phyloP scores from a whole-genome alignment of 2,888 invertebrate genomes.

The Chaitophorus viminalis region DNA sequence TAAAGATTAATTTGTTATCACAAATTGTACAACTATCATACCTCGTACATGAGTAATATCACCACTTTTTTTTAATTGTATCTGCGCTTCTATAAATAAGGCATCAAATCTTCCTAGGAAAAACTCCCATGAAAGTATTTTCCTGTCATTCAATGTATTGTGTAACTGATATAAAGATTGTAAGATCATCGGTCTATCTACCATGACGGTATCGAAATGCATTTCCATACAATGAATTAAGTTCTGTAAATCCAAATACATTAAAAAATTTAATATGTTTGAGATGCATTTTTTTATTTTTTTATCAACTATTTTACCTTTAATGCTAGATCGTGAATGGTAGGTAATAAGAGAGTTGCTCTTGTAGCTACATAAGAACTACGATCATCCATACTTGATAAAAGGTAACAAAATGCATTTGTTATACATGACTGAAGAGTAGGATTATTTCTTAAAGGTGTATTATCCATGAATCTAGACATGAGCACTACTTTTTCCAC shows the following conservation, averaged over 20 bases:
- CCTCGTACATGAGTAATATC: slow-evolving; percentile 86
- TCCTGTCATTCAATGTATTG: slow-evolving; percentile 89
- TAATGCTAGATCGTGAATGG: slow-evolving; percentile 89
- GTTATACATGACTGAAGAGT: slow-evolving; percentile 92
- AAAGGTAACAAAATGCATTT: slow-evolving; percentile 95
- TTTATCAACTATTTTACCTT: slow-evolving; percentile 72
- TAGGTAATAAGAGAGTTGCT: slow-evolving; percentile 90
- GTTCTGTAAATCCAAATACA: slow-evolving; percentile 71
- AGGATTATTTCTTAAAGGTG: slow-evolving; percentile 83
- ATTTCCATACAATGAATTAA: slow-evolving; percentile 94
- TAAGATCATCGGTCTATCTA: slow-evolving; percentile 95
- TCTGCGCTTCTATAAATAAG: slow-evolving; percentile 94
- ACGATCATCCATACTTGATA: slow-evolving; percentile 94
- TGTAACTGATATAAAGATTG: slow-evolving; percentile 95
- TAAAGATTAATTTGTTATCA: slow-evolving; percentile 12
- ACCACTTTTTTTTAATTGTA: slow-evolving; percentile 82
- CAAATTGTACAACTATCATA: slow-evolving; percentile 66
- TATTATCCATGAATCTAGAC: slow-evolving; percentile 91
- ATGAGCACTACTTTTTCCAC: slow-evolving; percentile 95
- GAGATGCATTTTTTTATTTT: background rate
- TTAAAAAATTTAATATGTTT: background rate
- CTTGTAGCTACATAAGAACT: slow-evolving; percentile 95
- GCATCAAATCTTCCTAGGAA: slow-evolving; percentile 96
- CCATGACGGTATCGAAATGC: slow-evolving; percentile 96
- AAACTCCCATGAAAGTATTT: slow-evolving; percentile 96